Evolutionary conservation across 2,113 vertebrate species (phyloP).

Genomic region (Rana temporaria): DNA sequence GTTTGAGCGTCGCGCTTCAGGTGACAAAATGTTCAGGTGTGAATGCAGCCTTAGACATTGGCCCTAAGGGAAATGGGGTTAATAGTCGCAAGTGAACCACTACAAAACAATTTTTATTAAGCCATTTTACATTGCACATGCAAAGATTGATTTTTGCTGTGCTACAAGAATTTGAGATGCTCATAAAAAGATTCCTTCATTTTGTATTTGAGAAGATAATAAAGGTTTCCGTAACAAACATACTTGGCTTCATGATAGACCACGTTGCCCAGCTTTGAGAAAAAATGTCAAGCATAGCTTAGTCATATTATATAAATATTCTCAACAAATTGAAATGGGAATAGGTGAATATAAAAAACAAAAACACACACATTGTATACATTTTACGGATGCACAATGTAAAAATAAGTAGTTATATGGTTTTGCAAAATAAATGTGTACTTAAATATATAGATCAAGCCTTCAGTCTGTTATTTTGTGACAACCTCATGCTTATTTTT

Average conservation of each 20-base stretch:
- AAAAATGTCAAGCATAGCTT: not conserved
- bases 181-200: too few species aligned
- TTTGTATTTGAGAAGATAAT: not conserved
- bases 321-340: not conserved
- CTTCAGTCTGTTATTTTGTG: constrained; percentile 59
- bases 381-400: constrained; percentile 62
- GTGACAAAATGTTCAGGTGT: too few species aligned
- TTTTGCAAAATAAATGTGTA: constrained; percentile 1
- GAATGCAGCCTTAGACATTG: too few species aligned
- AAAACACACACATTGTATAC: constrained; percentile 30
- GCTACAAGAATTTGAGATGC: too few species aligned
- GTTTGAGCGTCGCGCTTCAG: too few species aligned
- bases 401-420: constrained; percentile 55
- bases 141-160: too few species aligned
- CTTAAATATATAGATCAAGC: not conserved
- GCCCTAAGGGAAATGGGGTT: too few species aligned
- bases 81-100: too few species aligned
- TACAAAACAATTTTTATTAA: too few species aligned
- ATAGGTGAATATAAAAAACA: not conserved
- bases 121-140: too few species aligned
- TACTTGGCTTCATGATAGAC: not conserved
- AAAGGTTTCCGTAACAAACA: not conserved
- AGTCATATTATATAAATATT: not conserved
- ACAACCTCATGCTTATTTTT: constrained; percentile 75
- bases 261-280: not conserved